Conservation (phyloP, 37 sponge, comb jelly and placozoan genomes). For the Ephydatia muelleri region DNA sequence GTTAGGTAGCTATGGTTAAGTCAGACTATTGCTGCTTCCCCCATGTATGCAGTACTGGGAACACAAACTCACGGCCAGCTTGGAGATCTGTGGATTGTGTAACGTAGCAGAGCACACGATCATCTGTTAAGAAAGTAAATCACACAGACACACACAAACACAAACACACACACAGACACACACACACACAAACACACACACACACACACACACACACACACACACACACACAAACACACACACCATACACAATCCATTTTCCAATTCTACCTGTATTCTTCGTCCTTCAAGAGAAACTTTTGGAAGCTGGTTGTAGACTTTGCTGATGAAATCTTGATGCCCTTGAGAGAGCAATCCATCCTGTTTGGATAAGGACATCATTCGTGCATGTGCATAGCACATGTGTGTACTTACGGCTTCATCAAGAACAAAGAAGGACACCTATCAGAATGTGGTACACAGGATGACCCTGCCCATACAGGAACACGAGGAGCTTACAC, state of each 20-base stretch:
- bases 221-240: too few species aligned
- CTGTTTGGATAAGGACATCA: conserved; percentile 18
- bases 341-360: conserved; percentile 92
- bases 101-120: conserved; percentile 97
- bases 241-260: background rate
- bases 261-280: conserved; percentile 69
- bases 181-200: too few species aligned
- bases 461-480: background rate
- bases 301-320: conserved; percentile 80
- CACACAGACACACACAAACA: too few species aligned
- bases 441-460: conserved; percentile 14
- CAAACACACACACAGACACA: too few species aligned
- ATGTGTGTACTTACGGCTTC: conserved; percentile 83
- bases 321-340: conserved; percentile 69
- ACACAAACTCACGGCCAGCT: conserved; percentile 90
- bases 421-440: conserved; percentile 90
- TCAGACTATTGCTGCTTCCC: background rate
- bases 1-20: background rate
- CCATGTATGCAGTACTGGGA: too few species aligned
- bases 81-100: conserved; percentile 89
- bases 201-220: too few species aligned
- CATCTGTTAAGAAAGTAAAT: conserved; percentile 61
- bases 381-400: background rate
- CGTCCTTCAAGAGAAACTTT: conserved; percentile 74
- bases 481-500: conserved; percentile 22